Conservation (phyloP, 2,797 vertebrate species). For the Leptodactylus fallax region DNA sequence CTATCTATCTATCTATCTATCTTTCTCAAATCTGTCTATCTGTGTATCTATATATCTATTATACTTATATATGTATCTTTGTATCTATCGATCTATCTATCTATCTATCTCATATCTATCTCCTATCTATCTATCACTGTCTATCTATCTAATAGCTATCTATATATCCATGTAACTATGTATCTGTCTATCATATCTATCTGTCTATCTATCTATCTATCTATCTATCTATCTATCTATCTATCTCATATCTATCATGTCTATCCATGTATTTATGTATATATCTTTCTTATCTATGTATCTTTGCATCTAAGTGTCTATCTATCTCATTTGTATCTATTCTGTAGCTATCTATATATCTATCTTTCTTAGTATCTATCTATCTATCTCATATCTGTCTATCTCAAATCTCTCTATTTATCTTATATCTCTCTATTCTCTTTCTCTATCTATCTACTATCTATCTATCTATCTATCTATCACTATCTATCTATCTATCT, state of each 20-base stretch:
- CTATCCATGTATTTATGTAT: too few species aligned
- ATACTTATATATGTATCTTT: too few species aligned
- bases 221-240: constrained; percentile 6
- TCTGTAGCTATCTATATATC: too few species aligned
- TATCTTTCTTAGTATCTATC: too few species aligned
- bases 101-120: too few species aligned
- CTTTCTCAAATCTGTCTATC: neutral
- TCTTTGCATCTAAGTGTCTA: constrained; percentile 10
- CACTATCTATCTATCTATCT: constrained; percentile 6
- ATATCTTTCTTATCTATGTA: too few species aligned
- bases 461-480: neutral
- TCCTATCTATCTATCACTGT: too few species aligned
- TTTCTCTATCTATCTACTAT: constrained; percentile 9
- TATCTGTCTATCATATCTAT: too few species aligned
- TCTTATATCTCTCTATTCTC: too few species aligned
- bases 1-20: neutral
- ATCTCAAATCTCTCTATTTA: neutral
- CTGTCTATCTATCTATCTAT: too few species aligned
- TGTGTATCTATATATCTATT: too few species aligned
- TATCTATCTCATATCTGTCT: constrained; percentile 5
- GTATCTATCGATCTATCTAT: constrained; percentile 9
- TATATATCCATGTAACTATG: neutral
- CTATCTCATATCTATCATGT: neutral
- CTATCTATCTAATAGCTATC: too few species aligned
- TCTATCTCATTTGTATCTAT: neutral